Base-by-base conservation (phyloP, 2,888 invertebrate genomes). In the Eupithecia inturbata region DNA sequence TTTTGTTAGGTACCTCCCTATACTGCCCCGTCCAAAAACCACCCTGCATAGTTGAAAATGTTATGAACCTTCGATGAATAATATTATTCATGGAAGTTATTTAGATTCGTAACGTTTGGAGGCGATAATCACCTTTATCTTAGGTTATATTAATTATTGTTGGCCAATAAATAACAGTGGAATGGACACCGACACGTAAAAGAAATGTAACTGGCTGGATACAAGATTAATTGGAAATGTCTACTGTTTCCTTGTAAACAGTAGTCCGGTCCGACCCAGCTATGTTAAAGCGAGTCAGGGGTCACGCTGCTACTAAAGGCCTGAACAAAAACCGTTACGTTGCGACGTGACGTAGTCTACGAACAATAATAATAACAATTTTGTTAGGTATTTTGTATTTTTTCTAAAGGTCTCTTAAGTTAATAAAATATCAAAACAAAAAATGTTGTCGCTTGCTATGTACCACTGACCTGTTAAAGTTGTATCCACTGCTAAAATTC, bases 171-270 rank as follows among this genome's bases (percentile, higher is more conserved):
- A 57, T 57, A 57, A 26, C 57, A 22, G 12, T 14, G 26, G 57
- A 26, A 57, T 22, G 22, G 57, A 26, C 26, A 57, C 26, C 26
- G 22, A 57, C 57, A 57, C 12, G 57, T 22, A 57, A 57, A 57
- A 57, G 57, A 26, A 57, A 57, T 57, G 26, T 57, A 26, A 26
- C 57, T 26, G 26, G 26, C 57, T 26, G 26, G 26, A 57, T 53
- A 53, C 53, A 53, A 53, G 53, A 53, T 57, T 57, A 26, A 57
- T 57, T 57, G 12, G 22, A 57, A 57, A 57, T 53, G 26, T 57
- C 26, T 57, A 57, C 57, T 12, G 5, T n/a, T n/a, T n/a, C n/a
- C n/a, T n/a, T n/a, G 26, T 12, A 57, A 57, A 22, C 5, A n/a
- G 53, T 22, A 10, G 22, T 53, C 3, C 10, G 53, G 19, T 26